Evolutionary conservation across 2,113 vertebrate species (phyloP).

Genomic region (Grus americana): DNA sequence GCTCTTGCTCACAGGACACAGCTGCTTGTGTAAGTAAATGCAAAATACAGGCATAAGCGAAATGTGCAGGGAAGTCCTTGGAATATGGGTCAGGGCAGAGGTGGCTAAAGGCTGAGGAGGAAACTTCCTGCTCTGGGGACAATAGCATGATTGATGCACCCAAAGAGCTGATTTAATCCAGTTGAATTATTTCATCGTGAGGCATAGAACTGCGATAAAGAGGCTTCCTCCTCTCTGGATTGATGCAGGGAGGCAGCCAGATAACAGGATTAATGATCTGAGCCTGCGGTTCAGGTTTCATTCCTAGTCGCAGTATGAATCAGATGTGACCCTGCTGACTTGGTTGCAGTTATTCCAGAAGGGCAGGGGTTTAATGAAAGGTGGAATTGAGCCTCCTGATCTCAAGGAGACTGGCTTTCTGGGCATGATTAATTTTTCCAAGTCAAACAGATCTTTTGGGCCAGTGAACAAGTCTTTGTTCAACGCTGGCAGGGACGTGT

Average conservation of each 20-base stretch:
- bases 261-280: slow-evolving; percentile 66
- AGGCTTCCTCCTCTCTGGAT: slow-evolving; percentile 47
- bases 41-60: background rate
- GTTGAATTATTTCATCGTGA: slow-evolving; percentile 60
- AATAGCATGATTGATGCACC: slow-evolving; percentile 48
- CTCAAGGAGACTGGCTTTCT: slow-evolving; percentile 11
- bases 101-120: slow-evolving; percentile 40
- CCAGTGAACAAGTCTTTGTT: slow-evolving; percentile 50
- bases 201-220: slow-evolving; percentile 28
- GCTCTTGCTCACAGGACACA: background rate
- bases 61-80: slow-evolving; percentile 59
- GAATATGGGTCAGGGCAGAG: slow-evolving; percentile 50
- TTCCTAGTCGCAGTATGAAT: slow-evolving; percentile 14
- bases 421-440: slow-evolving; percentile 48
- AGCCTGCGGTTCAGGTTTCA: slow-evolving; percentile 23
- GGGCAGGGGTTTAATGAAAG: slow-evolving; percentile 48
- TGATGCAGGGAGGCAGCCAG: slow-evolving; percentile 57
- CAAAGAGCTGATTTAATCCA: slow-evolving; percentile 52
- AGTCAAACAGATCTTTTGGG: slow-evolving; percentile 40
- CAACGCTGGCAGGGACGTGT: background rate
- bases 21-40: background rate
- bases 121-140: slow-evolving; percentile 60
- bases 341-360: slow-evolving; percentile 29
- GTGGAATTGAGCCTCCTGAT: slow-evolving; percentile 50
- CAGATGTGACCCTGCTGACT: slow-evolving; percentile 51